Evolutionary conservation across 2,113 vertebrate species (phyloP), one percentile per base, ranked within the genome.

Genomic region (Apistogramma diplotaenia): DNA sequence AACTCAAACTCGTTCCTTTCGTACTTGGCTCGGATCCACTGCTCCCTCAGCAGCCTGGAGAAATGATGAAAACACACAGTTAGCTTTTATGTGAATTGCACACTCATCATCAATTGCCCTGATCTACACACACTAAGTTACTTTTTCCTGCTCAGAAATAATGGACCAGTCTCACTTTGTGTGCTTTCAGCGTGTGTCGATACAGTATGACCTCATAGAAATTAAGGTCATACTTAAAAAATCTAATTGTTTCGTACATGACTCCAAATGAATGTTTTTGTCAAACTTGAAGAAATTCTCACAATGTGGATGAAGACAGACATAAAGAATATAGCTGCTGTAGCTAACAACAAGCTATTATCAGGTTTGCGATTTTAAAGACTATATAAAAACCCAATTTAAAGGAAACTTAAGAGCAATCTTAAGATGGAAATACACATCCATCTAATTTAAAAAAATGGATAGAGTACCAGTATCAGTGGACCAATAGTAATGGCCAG

Each of bases 21-120:
- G 0, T 99, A 99, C 92, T 98, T 98, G 94, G 97, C 97, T 87
- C 97, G 94, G 93, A 99, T 97, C 98, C 98, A 99, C 93, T 99
- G 97, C 84, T 99, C 98, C 33, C 96, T 95, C 86, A 99, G 96
- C 79, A 99, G 92, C 81, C 98, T 99, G 95, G 0, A 71, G 80
- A 76, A 43, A 55, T 1, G 54, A 75, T 67, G 85, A 82, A 84
- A 90, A 78, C 49, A 87, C 57, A 82, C 60, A 21, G 62, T 78
- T 81, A 60, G 49, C 29, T 72, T 59, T 88, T 49, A 59, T 65
- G 46, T 57, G 51, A 75, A n/a, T 11, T 40, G 65, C 55, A 85
- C 75, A 78, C 56, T 27, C 54, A 67, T 51, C 29, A 25, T 46
- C 40, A 67, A 37, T 15, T 61, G 76, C 19, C 18, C 73, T 3